These are phyloP conservation scores for Omphaloscelis lunosa DNA, from an alignment of 2,888 invertebrate genomes.

Conservation along the genomic window DNA sequence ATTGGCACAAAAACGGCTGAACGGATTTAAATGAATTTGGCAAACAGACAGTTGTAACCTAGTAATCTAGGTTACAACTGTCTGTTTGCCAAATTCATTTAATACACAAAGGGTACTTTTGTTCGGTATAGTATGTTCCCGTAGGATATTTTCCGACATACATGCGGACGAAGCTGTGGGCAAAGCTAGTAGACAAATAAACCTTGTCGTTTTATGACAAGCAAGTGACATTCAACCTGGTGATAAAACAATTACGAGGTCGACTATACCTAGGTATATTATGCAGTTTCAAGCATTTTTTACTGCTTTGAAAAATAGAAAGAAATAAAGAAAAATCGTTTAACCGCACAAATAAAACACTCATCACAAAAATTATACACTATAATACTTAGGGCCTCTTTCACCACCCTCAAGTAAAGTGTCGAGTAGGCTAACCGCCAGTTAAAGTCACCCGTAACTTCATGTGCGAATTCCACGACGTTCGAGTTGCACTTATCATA, in stretches of 20 bases:
- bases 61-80: too few relatives aligned
- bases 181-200: not conserved
- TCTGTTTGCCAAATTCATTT: too few relatives aligned
- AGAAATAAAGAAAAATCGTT: not conserved
- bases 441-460: not conserved
- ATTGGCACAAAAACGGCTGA: not conserved
- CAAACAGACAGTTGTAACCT: not conserved
- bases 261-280: not conserved
- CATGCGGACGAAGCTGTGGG: too few relatives aligned
- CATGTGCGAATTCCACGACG: not conserved
- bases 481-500: not conserved
- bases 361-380: not conserved
- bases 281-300: not conserved
- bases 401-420: too few relatives aligned
- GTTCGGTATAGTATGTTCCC: not conserved
- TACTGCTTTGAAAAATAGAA: not conserved
- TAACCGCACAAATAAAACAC: not conserved
- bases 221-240: not conserved
- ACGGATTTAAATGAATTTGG: not conserved
- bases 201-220: not conserved
- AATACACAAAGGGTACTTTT: not conserved
- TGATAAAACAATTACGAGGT: not conserved
- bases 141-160: not conserved
- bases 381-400: too few relatives aligned
- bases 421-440: not conserved